These are phyloP conservation scores for Melanotus villosus DNA, from an alignment of 2,888 invertebrate species.

Conservation along the genomic window DNA sequence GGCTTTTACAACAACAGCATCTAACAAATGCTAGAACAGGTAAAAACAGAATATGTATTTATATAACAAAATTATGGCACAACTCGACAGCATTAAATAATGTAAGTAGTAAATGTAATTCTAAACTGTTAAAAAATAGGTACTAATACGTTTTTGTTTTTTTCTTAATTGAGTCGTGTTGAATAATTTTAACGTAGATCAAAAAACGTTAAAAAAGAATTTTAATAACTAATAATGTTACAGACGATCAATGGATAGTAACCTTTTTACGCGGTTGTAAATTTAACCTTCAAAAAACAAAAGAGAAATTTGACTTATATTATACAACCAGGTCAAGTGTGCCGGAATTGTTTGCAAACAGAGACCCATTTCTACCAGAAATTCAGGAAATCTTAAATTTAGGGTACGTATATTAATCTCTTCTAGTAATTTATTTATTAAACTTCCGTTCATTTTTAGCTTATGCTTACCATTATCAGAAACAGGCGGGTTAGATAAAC, in stretches of 20 bases:
- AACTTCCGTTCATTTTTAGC: not conserved
- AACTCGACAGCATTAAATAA: no score
- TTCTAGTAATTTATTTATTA: not conserved
- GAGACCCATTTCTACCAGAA: slow-evolving; percentile 66
- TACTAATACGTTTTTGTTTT: no score
- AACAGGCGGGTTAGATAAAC: not conserved
- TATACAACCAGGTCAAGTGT: slow-evolving; percentile 72
- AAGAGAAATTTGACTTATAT: slow-evolving; percentile 73
- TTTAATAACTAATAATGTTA: not conserved
- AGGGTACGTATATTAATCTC: slow-evolving; percentile 63
- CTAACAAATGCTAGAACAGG: slow-evolving; percentile 73
- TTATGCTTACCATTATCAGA: not conserved
- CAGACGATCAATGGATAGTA: slow-evolving; percentile 71
- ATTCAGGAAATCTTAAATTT: slow-evolving; percentile 56
- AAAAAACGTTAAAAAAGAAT: no score
- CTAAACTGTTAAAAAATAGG: no score
- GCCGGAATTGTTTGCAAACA: slow-evolving; percentile 72
- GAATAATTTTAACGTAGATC: no score
- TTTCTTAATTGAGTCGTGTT: no score
- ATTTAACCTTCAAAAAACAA: slow-evolving; percentile 71
- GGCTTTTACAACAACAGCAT: slow-evolving; percentile 73
- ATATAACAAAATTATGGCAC: no score
- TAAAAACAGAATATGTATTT: no score
- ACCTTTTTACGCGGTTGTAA: slow-evolving; percentile 72
- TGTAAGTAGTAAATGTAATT: no score